Evolutionary conservation across 2,888 invertebrate genomes (phyloP), one percentile per base, ranked within the genome.

Genomic region (Drosophila antonietae): DNA sequence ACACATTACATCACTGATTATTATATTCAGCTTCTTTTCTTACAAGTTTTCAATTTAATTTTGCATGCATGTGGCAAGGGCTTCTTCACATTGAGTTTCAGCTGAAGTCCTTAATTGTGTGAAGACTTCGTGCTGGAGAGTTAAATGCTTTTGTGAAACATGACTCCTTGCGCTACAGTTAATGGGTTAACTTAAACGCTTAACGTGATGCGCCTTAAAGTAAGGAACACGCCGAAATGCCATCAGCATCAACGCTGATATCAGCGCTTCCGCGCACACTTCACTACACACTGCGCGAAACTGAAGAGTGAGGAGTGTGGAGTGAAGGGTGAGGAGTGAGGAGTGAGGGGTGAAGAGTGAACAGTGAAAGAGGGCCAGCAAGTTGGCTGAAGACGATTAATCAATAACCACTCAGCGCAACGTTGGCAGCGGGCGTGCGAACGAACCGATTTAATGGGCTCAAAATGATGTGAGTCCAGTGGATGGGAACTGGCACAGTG

Each of bases 361-460:
- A 18, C n/a, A 44, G 47, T 1, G n/a, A 39, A 58, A 60, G 49
- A 44, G 37, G 47, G 39, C 52, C 33, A 15, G 44, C 37, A 47
- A 23, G 57, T 43, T 52, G 63, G 43, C 69, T 52, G 63, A 61
- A 61, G 80, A 65, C 86, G 86, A 82, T 85, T 86, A 85, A 88
- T 89, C 84, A 85, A 85, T 85, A 86, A 89, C 75, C 83, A 88
- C 81, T 86, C 78, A 88, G 67, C 47, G 57, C 35, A 86, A 65
- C 47, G 57, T 28, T 7, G 28, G 41, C 37, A 31, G 44, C 33
- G 41, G 43, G 67, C 47, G 67, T 68, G 62, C 58, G 58, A 69
- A 65, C 63, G 66, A 61, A 75, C 58, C 75, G 75, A 78, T 81
- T 81, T 81, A 81, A 81, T 81, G 86, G 86, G 53, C 70, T 67